These are phyloP conservation scores for Heterotis niloticus DNA, from an alignment of 2,113 vertebrate species.

Conservation along the genomic window DNA sequence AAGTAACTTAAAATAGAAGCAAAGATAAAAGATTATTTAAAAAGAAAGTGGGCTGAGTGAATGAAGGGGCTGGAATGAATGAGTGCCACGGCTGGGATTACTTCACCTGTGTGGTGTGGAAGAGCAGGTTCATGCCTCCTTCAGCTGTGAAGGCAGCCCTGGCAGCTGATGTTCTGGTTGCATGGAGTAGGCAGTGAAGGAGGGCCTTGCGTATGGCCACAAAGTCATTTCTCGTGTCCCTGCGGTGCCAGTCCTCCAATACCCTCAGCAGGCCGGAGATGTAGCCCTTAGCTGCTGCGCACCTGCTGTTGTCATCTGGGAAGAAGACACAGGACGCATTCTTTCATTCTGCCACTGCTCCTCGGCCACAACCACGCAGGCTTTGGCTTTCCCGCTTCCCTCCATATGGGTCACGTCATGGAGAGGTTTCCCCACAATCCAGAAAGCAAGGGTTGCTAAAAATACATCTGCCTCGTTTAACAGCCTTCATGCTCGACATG, in stretches of 20 bases:
- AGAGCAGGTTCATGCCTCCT: conserved; percentile 72
- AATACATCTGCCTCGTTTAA: too few relatives aligned
- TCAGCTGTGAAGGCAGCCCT: conserved; percentile 68
- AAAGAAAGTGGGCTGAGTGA: neutral
- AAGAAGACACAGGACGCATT: conserved; percentile 4
- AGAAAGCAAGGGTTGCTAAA: too few relatives aligned
- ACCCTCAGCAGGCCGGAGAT: conserved; percentile 67
- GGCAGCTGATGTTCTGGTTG: conserved; percentile 65
- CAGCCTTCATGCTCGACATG: too few relatives aligned
- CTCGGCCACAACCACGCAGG: too few relatives aligned
- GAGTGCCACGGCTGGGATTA: neutral
- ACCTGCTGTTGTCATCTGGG: conserved; percentile 75
- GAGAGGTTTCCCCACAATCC: too few relatives aligned
- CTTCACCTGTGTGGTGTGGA: conserved; percentile 72
- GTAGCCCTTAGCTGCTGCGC: conserved; percentile 72
- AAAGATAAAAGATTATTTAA: neutral
- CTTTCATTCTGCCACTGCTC: too few relatives aligned
- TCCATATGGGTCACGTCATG: too few relatives aligned
- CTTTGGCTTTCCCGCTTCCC: too few relatives aligned
- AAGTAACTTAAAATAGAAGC: neutral
- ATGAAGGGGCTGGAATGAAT: neutral
- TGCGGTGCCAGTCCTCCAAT: conserved; percentile 80
- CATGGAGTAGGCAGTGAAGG: conserved; percentile 75
- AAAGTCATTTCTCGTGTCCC: conserved; percentile 57
- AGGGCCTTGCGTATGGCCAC: conserved; percentile 66